Evolutionary conservation across 2,888 invertebrate genomes (phyloP), one percentile per base, ranked within the genome.

Genomic region (Alcis repandata): DNA sequence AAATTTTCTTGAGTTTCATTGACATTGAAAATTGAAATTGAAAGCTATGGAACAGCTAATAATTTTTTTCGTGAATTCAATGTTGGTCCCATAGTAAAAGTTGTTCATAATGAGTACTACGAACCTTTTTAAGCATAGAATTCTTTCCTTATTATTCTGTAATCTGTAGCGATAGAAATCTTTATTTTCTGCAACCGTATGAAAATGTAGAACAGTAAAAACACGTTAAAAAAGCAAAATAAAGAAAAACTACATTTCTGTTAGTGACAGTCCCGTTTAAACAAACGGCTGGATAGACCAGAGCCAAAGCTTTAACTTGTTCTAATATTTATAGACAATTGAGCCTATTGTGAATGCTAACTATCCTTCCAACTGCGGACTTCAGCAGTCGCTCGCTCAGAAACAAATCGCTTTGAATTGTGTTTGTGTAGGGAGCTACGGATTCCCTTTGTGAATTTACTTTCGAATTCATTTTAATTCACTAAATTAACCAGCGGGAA

Each of bases 291-390:
- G 38, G 22, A 43, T 46, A 46, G 27, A 27, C 27, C n/a, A 27
- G 2, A 58, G 36, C 38, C 36, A n/a, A 19, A 51, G 51, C 36
- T 36, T 51, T 43, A 56, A 56, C 56, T 56, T 45, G 7, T 43
- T 13, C 32, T 40, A 59, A 59, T 49, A 59, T 59, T 59, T 59
- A 59, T 59, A 49, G 49, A 40, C 59, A 32, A 59, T 40, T 59
- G 49, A 32, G 48, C 38, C 40, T 48, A 49, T 59, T 59, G 48
- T 59, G 48, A 59, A 49, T 49, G 32, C 41, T 49, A 49, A 49
- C 48, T 49, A 59, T 38, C 40, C 38, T 49, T 48, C 58, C 19
- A 15, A 20, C 20, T n/a, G 36, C 9, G 32, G 40, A 33, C 38
- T 52, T 52, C 20, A 15, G 32, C 32, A 56, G 8, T 56, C 45